These are phyloP conservation scores for Girardinus metallicus DNA, from an alignment of 2,797 vertebrate genomes.

Conservation along the genomic window DNA sequence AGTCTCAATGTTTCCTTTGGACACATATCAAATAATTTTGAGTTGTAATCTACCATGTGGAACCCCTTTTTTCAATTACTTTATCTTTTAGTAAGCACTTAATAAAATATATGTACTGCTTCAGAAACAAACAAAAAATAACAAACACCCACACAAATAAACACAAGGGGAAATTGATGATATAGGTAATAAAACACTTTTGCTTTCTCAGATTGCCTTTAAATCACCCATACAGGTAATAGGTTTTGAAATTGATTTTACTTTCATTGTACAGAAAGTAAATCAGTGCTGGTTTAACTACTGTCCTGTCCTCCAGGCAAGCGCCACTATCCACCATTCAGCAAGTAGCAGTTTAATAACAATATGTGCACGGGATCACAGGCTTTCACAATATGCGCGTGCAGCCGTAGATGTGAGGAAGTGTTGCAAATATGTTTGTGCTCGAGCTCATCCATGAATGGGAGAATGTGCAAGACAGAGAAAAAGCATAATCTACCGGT, in stretches of 20 bases:
- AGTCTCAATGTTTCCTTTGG: background rate
- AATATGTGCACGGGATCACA: constrained; percentile 49
- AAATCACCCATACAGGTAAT: constrained; percentile 59
- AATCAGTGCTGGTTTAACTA: constrained; percentile 59
- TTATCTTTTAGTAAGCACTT: background rate
- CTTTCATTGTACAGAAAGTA: constrained; percentile 54
- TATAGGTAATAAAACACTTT: constrained; percentile 38
- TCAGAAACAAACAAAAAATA: background rate
- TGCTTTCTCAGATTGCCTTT: constrained; percentile 35
- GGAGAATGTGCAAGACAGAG: constrained; percentile 60
- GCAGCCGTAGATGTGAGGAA: constrained; percentile 30
- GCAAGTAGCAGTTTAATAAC: constrained; percentile 60
- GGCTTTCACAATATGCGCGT: constrained; percentile 47
- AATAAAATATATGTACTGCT: background rate
- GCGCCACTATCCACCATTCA: constrained; percentile 50
- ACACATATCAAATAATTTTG: background rate
- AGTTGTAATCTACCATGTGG: background rate
- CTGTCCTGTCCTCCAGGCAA: constrained; percentile 52
- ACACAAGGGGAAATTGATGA: constrained; percentile 25
- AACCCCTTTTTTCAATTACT: background rate
- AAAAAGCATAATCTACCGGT: constrained; percentile 72
- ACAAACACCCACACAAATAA: constrained; percentile 1
- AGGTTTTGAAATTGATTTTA: constrained; percentile 65
- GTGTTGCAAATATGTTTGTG: constrained; percentile 59
- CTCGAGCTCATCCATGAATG: constrained; percentile 61